A percentile compares a stretch with the other conserved stretches of the same genome.
Conservation (phyloP, 1,140 invertebrate genomes). For the Drosophila sechellia region DNA sequence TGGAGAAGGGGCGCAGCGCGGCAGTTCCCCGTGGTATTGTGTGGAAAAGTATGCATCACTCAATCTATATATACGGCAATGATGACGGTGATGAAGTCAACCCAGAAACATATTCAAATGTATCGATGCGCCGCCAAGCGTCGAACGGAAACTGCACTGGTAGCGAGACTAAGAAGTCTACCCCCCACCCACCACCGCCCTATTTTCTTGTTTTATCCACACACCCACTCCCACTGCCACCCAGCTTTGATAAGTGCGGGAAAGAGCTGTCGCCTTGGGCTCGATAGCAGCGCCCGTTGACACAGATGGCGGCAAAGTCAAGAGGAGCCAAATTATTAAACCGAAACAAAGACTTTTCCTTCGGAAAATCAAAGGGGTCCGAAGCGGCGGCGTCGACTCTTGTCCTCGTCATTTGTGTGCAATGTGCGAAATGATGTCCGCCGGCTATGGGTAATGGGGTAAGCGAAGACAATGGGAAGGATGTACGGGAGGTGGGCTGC, state of each 20-base stretch:
- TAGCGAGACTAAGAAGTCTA: conserved; percentile 5
- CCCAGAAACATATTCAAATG: conserved; percentile 34
- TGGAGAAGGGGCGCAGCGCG: background rate
- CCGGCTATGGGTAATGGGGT: conserved; percentile 65
- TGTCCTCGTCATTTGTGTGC: conserved; percentile 12
- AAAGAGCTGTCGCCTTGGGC: conserved; percentile 69
- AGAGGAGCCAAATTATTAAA: conserved; percentile 67
- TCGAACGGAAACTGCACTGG: conserved; percentile 41
- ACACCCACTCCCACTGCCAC: conserved; percentile 9
- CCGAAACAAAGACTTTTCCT: conserved; percentile 59
- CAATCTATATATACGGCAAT: conserved; percentile 21
- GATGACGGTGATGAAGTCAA: conserved; percentile 8
- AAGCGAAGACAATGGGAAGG: conserved; percentile 26
- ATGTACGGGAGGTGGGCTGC: conserved; percentile 1
- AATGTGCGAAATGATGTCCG: conserved; percentile 44
- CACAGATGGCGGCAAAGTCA: conserved; percentile 69
- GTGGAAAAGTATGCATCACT: conserved; percentile 44
- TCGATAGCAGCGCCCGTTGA: conserved; percentile 61
- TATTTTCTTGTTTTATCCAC: conserved; percentile 26
- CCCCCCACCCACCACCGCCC: background rate
- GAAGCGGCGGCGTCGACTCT: background rate
- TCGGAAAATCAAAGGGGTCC: conserved; percentile 8
- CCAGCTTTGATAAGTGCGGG: conserved; percentile 57
- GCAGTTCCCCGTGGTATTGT: conserved; percentile 10
- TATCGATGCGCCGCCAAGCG: conserved; percentile 17